Conservation (phyloP, 2,113 vertebrate species). For the Phalacrocorax aristotelis region DNA sequence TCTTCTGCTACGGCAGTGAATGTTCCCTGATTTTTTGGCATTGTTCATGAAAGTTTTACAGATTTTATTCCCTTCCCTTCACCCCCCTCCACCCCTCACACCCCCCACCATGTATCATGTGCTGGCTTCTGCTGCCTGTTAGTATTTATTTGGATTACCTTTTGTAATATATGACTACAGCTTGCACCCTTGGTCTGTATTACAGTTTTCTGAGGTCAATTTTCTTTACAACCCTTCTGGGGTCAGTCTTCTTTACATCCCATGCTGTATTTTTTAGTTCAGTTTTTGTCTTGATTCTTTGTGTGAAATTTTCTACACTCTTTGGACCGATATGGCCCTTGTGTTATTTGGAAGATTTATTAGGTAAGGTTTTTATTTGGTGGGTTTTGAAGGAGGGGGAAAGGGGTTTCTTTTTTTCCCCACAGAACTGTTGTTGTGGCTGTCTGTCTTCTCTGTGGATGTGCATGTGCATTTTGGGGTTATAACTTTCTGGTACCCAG, state of each 20-base stretch:
- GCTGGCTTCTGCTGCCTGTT: background rate
- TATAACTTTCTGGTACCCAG: background rate
- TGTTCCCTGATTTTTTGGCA: background rate
- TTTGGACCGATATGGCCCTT: background rate
- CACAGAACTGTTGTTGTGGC: background rate
- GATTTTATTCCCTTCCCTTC: no score
- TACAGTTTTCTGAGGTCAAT: background rate
- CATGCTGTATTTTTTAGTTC: background rate
- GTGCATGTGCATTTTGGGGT: background rate
- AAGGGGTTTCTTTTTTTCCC: background rate
- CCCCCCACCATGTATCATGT: background rate
- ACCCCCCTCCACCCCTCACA: no score
- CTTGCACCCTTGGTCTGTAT: background rate
- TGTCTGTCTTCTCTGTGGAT: background rate
- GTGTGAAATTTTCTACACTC: background rate
- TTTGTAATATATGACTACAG: background rate
- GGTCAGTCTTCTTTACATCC: background rate
- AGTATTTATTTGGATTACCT: constrained; percentile 5
- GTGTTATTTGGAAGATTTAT: background rate
- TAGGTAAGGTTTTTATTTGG: background rate
- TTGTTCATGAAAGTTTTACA: background rate
- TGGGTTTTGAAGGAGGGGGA: background rate
- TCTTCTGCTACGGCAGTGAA: background rate
- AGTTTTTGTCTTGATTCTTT: background rate
- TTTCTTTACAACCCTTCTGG: background rate